Evolutionary conservation across 2,888 invertebrate species (phyloP).

Genomic region (Calliopum simillimum): DNA sequence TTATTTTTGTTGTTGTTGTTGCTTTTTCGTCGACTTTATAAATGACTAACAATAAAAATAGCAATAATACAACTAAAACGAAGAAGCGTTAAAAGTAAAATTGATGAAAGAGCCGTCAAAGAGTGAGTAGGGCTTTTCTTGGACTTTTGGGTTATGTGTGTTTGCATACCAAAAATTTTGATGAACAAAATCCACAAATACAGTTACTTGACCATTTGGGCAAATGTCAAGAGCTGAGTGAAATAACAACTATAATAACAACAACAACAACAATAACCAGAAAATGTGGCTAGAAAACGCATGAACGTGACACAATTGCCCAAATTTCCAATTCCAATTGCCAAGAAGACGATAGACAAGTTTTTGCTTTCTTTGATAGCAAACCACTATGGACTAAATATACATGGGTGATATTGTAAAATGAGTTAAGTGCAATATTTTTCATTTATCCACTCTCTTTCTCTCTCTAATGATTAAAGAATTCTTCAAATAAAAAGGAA

Average conservation of each 20-base stretch:
- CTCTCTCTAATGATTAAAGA: not conserved
- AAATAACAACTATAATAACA: conserved; percentile 19
- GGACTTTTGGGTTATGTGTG: too few species aligned
- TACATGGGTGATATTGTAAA: not conserved
- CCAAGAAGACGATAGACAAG: conserved; percentile 2
- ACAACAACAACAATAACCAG: not conserved
- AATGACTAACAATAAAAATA: too few species aligned
- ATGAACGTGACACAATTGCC: not conserved
- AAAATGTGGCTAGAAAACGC: not conserved
- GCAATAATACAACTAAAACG: too few species aligned
- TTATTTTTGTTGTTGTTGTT: too few species aligned
- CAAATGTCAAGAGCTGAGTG: not conserved
- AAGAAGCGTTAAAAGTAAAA: too few species aligned
- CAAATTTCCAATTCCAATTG: not conserved
- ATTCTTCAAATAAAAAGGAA: too few species aligned
- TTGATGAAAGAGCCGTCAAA: too few species aligned
- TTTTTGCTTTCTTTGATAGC: not conserved
- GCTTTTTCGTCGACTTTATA: too few species aligned
- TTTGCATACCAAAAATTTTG: too few species aligned
- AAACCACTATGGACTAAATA: not conserved
- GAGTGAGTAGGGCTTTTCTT: too few species aligned
- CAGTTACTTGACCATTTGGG: too few species aligned
- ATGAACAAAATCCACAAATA: too few species aligned
- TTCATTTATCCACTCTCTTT: not conserved
- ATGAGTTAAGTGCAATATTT: not conserved